Base-by-base conservation (phyloP, 2,797 vertebrate genomes). In the Pyrocephalus nanus region DNA sequence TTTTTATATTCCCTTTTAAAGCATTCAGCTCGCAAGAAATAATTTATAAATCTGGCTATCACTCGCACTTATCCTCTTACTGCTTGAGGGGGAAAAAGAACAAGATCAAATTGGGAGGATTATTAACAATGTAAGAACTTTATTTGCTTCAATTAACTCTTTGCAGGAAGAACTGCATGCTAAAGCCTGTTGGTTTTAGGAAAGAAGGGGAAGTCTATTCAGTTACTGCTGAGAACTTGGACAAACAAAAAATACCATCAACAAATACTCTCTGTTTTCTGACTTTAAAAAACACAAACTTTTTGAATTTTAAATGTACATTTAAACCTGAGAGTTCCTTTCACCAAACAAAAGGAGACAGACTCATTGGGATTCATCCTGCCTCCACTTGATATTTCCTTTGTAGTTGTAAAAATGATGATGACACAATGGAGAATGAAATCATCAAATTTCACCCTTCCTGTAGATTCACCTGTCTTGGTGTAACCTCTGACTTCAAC, bases 41-140 rank as follows among this genome's bases (percentile, higher is more conserved):
- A 95, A 97, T 97, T 97, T 93, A 97, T 98, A 97, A 97, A 97
- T 97, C 96, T 96, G 95, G 91, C 95, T 96, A 97, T 96, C 96
- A 95, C 88, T 97, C 48, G 84, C 95, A 97, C 95, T 94, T 96
- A 97, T 96, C 90, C 93, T 95, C 96, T 97, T 96, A 95, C 90
- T 94, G 95, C 86, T 96, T 92, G 79, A 90, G 95, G 94, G 95
- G 74, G 92, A 61, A 91, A 94, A 95, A 93, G 94, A 95, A 97
- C 94, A 97, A 95, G 97, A 98, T 98, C 96, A 97, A 97, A 98
- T 97, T 98, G 97, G 97, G 97, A 97, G 96, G 97, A 98, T 98
- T 98, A 98, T 97, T 98, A 98, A 97, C 97, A 97, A 98, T 98
- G 97, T 98, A 98, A 96, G 95, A 97, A 96, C 88, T 96, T 97